phyloP scores from a whole-genome alignment of 2,113 vertebrate genomes.

The Antechinus flavipes region DNA sequence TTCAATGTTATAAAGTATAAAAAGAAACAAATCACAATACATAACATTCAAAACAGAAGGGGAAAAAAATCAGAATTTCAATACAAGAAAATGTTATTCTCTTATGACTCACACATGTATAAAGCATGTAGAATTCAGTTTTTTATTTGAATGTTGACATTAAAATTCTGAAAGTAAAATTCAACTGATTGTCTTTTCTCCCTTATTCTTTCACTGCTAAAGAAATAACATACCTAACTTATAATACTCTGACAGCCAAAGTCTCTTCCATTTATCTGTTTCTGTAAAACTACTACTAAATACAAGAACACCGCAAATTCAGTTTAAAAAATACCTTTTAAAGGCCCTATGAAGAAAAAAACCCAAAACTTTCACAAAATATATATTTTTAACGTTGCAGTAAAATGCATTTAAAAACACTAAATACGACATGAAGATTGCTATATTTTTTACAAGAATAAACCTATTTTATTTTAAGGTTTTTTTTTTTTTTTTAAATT shows the following conservation, averaged over 20 bases:
- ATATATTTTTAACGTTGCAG: background rate
- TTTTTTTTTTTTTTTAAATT: background rate
- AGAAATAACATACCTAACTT: background rate
- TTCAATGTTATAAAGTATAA: constrained; percentile 45
- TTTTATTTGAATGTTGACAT: constrained; percentile 39
- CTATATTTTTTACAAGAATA: background rate
- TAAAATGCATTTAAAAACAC: background rate
- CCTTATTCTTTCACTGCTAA: constrained; percentile 22
- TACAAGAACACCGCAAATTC: background rate
- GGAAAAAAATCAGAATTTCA: background rate
- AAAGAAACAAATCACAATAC: background rate
- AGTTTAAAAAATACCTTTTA: background rate
- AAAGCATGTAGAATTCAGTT: background rate
- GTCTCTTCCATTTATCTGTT: background rate
- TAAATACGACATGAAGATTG: background rate
- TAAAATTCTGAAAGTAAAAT: constrained; percentile 61
- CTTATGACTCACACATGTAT: background rate
- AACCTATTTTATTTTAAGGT: background rate
- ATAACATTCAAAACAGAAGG: background rate
- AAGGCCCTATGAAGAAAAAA: background rate
- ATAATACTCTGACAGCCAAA: constrained; percentile 10
- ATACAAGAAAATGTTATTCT: background rate
- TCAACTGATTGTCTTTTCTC: constrained; percentile 64
- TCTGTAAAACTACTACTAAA: background rate
- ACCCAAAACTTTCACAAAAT: background rate